Percentiles rank a stretch among this genome's conserved stretches.
Conservation (phyloP, 92 coral and sea anemone genomes). For the Epizoanthus stellaris region DNA sequence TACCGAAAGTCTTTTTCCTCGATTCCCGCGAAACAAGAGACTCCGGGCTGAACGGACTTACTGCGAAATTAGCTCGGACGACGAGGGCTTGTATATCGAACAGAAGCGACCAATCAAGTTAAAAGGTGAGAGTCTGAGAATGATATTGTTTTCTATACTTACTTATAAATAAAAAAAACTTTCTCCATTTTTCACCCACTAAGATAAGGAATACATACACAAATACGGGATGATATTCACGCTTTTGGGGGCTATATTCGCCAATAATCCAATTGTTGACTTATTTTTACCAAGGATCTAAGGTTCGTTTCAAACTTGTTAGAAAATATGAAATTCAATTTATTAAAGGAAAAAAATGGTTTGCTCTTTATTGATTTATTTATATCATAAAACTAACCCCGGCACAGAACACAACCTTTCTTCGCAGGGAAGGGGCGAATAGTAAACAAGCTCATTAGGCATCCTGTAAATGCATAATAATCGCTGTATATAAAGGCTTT, state of each 20-base stretch:
- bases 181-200: constrained; percentile 1
- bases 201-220: neutral
- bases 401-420: constrained; percentile 14
- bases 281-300: neutral
- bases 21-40: constrained; percentile 44
- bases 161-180: neutral
- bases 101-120: constrained; percentile 22
- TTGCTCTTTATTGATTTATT: constrained; percentile 22
- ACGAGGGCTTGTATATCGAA: constrained; percentile 44
- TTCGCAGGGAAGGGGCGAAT: constrained; percentile 20
- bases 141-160: constrained; percentile 2
- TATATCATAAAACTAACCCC: constrained; percentile 26
- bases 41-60: constrained; percentile 53
- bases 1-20: constrained; percentile 10
- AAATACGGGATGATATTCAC: constrained; percentile 7
- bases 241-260: constrained; percentile 11
- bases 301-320: neutral
- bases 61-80: constrained; percentile 66
- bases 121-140: neutral
- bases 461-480: constrained; percentile 32
- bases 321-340: constrained; percentile 19
- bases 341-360: neutral
- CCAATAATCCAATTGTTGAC: constrained; percentile 6
- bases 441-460: constrained; percentile 30
- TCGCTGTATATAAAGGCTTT: constrained; percentile 11